Conservation (phyloP, 2,797 vertebrate species). For the Pseudochirops corinnae region DNA sequence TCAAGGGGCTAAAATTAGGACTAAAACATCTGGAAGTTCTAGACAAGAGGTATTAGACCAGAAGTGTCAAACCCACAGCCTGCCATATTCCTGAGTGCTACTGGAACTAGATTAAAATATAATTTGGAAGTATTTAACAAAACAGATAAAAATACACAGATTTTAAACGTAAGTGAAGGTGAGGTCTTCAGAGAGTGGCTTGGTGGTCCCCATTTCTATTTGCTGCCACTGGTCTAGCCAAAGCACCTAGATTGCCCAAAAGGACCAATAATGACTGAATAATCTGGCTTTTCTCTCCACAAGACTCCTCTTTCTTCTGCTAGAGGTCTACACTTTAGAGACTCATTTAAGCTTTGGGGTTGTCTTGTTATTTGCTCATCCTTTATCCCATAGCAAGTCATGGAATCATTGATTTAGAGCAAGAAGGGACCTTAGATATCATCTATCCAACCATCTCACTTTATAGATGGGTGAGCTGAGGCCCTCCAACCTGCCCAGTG, state of each 20-base stretch:
- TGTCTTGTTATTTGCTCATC: background rate
- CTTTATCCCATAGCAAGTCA: background rate
- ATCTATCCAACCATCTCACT: background rate
- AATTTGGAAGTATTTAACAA: background rate
- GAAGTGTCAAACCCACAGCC: background rate
- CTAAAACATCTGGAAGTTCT: background rate
- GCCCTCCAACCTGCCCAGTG: background rate
- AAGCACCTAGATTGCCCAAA: background rate
- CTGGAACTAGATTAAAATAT: background rate
- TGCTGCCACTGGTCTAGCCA: background rate
- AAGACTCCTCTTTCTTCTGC: background rate
- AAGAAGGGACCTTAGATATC: background rate
- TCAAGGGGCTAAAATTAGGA: background rate
- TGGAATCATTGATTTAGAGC: background rate
- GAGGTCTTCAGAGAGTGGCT: background rate
- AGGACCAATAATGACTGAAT: background rate
- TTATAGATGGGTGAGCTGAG: background rate
- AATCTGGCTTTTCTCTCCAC: background rate
- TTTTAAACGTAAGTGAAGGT: background rate
- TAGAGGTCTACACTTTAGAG: background rate
- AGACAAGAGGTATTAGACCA: background rate
- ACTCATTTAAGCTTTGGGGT: background rate
- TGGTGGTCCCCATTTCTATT: background rate
- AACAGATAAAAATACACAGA: background rate
- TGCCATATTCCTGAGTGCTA: background rate